Percentiles rank a stretch among this genome's conserved stretches.
Conservation (phyloP, 2,888 invertebrate species). For the Eubasilissa splendida region DNA sequence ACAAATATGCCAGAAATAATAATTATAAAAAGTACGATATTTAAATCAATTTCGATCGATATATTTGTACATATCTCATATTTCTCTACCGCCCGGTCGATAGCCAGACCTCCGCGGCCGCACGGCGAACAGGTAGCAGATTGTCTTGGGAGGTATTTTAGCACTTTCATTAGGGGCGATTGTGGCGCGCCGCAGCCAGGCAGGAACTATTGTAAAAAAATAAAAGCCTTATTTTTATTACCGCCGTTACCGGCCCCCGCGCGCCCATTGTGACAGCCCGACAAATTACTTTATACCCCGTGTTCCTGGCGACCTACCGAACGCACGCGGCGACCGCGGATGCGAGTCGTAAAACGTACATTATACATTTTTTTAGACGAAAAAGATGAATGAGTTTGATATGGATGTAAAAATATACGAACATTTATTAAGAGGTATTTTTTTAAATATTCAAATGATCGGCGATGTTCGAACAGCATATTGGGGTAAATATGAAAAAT, state of each 20-base stretch:
- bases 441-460: no score
- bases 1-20: no score
- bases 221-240: constrained; percentile 14
- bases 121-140: constrained; percentile 19
- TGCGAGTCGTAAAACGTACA: constrained; percentile 23
- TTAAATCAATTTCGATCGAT: no score
- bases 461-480: no score
- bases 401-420: background rate
- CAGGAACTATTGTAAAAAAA: constrained; percentile 30
- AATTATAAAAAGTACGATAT: no score
- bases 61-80: no score
- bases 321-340: background rate
- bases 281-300: constrained; percentile 1
- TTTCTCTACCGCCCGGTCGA: no score
- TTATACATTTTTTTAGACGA: background rate
- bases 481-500: no score
- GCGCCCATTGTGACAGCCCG: constrained; percentile 6
- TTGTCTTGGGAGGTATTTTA: constrained; percentile 54
- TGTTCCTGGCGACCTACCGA: background rate
- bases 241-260: background rate
- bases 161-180: constrained; percentile 50
- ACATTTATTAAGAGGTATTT: no score
- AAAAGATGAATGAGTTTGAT: background rate
- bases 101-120: no score
- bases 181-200: constrained; percentile 25